Conservation (phyloP, 2,888 invertebrate genomes). For the Sarcophaga subvicina region DNA sequence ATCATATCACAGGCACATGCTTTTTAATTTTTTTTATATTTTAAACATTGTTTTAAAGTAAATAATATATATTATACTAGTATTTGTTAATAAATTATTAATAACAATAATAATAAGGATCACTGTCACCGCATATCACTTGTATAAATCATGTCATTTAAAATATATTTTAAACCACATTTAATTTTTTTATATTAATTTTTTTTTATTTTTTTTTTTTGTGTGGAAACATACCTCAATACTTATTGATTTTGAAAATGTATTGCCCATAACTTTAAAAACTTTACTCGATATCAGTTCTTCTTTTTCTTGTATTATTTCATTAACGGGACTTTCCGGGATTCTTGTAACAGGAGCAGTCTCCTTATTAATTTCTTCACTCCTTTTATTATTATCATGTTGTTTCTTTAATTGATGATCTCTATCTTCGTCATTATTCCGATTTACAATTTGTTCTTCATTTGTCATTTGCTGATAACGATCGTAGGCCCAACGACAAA, state of each 20-base stretch:
- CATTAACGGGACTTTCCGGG: not conserved
- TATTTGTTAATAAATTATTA: not conserved
- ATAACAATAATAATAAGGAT: not conserved
- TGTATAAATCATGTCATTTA: conserved; percentile 23
- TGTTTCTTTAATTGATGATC: conserved; percentile 33
- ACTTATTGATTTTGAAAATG: conserved; percentile 43
- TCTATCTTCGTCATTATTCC: conserved; percentile 8
- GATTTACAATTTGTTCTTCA: conserved; percentile 18
- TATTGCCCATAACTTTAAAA: conserved; percentile 54
- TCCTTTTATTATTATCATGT: conserved; percentile 13
- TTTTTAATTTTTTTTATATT: conserved; percentile 4
- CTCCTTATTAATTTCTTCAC: conserved; percentile 6
- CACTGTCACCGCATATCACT: conserved; percentile 47
- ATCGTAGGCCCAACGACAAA: conserved; percentile 56
- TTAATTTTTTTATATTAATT: conserved; percentile 17
- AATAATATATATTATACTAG: not conserved
- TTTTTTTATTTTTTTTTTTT: not conserved
- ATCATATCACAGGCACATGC: conserved; percentile 49
- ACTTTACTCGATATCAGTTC: conserved; percentile 39
- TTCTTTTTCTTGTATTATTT: conserved; percentile 32
- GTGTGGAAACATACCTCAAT: conserved; percentile 62
- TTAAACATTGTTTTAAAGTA: conserved; percentile 31
- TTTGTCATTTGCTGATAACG: conserved; percentile 45
- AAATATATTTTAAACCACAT: conserved; percentile 6
- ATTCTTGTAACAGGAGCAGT: conserved; percentile 25